Percentiles rank a stretch among this genome's conserved stretches.
Conservation (phyloP, 1,140 invertebrate species). For the Mamestra configurata region DNA sequence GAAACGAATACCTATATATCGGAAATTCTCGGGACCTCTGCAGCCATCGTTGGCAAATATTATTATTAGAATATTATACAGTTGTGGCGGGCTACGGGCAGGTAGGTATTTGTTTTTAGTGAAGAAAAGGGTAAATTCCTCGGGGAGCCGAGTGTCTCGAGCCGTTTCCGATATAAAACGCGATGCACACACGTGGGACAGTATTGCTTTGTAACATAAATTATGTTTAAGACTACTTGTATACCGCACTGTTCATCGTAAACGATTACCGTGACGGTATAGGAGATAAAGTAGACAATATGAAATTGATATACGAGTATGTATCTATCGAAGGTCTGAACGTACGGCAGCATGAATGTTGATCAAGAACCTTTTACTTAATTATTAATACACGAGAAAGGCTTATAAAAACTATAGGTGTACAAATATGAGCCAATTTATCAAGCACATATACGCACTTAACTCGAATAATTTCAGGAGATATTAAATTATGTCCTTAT, state of each 20-base stretch:
- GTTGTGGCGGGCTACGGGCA: constrained; percentile 49
- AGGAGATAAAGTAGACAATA: too few relatives aligned
- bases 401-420: neutral
- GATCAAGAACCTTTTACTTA: too few relatives aligned
- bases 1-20: neutral
- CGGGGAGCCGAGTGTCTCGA: constrained; percentile 49
- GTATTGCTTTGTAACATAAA: constrained; percentile 40
- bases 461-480: neutral
- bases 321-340: neutral
- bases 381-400: neutral
- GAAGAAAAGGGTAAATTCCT: constrained; percentile 67
- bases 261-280: neutral
- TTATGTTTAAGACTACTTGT: constrained; percentile 46
- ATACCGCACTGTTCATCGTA: neutral
- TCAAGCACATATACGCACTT: neutral
- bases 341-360: too few relatives aligned
- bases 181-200: constrained; percentile 49
- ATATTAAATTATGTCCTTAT: constrained; percentile 21
- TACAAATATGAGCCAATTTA: neutral
- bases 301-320: neutral
- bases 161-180: constrained; percentile 54
- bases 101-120: constrained; percentile 66
- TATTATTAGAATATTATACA: constrained; percentile 67
- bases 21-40: constrained; percentile 35
- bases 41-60: constrained; percentile 58